Percentiles rank a stretch among this genome's conserved stretches.
phyloP scores from a whole-genome alignment of 2,797 vertebrate species.

The Sphaeramia orbicularis region DNA sequence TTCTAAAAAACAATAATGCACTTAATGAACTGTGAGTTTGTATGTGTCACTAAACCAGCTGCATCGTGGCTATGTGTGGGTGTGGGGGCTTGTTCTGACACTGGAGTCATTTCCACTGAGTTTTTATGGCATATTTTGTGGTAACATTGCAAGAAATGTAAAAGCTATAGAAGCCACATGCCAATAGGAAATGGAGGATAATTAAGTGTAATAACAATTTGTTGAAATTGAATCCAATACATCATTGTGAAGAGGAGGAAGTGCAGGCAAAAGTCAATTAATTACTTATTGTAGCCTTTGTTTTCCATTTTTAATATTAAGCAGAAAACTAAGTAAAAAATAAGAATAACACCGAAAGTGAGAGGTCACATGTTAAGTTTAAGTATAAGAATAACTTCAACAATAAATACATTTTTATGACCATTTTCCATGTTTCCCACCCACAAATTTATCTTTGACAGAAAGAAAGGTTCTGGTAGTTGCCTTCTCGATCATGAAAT shows the following conservation, averaged over 20 bases:
- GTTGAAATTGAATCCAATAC: slow-evolving; percentile 24
- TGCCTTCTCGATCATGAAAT: neutral
- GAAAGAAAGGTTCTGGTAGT: neutral
- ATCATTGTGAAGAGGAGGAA: slow-evolving; percentile 7
- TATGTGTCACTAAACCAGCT: neutral
- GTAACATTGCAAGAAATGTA: neutral
- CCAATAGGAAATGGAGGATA: slow-evolving; percentile 8
- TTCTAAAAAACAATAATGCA: slow-evolving; percentile 17
- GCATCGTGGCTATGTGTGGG: neutral
- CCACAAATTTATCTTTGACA: neutral
- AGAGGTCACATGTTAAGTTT: no score
- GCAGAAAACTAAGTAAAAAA: no score
- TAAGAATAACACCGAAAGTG: no score
- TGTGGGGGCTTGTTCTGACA: slow-evolving; percentile 19
- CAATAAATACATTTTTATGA: no score
- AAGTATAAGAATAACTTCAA: no score
- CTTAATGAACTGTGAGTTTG: slow-evolving; percentile 21
- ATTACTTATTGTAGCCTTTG: no score
- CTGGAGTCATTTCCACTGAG: slow-evolving; percentile 16
- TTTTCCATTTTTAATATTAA: no score
- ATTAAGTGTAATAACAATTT: slow-evolving; percentile 25
- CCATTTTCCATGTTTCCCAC: no score
- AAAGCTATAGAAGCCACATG: neutral
- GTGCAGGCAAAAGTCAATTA: neutral
- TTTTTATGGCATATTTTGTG: slow-evolving; percentile 1